phyloP scores from a whole-genome alignment of 2,888 invertebrate genomes.

The Epirrhoe tristata region DNA sequence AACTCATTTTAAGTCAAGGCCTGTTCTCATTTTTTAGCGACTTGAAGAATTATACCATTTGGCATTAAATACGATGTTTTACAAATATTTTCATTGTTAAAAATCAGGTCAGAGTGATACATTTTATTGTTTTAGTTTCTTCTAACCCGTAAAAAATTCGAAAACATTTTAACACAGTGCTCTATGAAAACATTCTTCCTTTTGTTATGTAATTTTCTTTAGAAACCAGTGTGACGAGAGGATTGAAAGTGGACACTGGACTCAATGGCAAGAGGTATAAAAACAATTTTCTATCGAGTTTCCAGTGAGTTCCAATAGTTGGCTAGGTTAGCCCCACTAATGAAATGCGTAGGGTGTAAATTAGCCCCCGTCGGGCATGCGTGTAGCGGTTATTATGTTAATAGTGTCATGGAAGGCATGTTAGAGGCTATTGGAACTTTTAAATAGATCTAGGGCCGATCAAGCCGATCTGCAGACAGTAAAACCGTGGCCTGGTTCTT shows the following conservation, averaged over 20 bases:
- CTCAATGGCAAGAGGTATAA: too few relatives aligned
- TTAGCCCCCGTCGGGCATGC: conserved; percentile 51
- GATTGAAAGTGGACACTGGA: too few relatives aligned
- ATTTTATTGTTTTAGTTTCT: background rate
- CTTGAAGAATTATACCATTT: conserved; percentile 14
- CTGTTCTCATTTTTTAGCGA: conserved; percentile 5
- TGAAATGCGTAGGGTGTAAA: conserved; percentile 66
- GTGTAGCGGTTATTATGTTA: conserved; percentile 59
- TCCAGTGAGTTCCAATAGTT: conserved; percentile 44
- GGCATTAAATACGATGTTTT: conserved; percentile 21
- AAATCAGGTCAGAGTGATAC: conserved; percentile 13
- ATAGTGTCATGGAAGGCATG: conserved; percentile 42
- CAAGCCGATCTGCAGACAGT: background rate
- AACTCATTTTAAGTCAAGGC: conserved; percentile 21
- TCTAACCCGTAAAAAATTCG: too few relatives aligned
- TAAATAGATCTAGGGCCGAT: conserved; percentile 5
- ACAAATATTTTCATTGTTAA: conserved; percentile 13
- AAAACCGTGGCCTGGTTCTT: background rate
- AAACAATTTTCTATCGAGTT: conserved; percentile 6
- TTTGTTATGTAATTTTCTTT: too few relatives aligned
- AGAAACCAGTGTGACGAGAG: too few relatives aligned
- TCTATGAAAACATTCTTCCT: too few relatives aligned
- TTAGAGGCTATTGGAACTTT: conserved; percentile 23
- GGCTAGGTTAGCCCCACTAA: conserved; percentile 57
- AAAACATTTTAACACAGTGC: too few relatives aligned